Evolutionary conservation across 2,888 invertebrate genomes (phyloP), one percentile per base, ranked within the genome.

Genomic region (Arrhopalites spinosus): DNA sequence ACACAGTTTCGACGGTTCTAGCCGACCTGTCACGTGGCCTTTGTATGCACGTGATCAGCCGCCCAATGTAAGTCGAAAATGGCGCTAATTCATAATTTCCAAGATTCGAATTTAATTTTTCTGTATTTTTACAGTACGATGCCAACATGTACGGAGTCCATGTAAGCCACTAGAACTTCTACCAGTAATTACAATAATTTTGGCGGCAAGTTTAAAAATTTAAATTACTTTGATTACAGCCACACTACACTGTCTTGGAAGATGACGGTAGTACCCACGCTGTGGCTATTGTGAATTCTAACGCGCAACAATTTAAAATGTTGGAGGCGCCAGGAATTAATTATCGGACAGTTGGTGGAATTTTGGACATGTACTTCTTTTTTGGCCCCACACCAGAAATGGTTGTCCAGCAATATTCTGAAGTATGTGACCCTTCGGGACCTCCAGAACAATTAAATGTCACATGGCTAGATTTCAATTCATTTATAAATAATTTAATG

Each of bases 261-360:
- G 87, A 89, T 25, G 88, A 89, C 73, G 90, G 90, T 11, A 89
- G 88, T 43, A 89, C 90, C 76, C 91, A 92, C 84, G 93, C 94
- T 15, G 91, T 93, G 29, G 88, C 93, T 47, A 88, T 94, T 5
- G 87, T 93, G n/a, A 95, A 94, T 85, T 92, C 93, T 83, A 93
- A 95, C 85, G 92, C 93, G 50, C 92, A 93, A 91, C 94, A 95
- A 84, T 88, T 94, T 30, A 89, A 92, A 20, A 85, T 94, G 0
- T 93, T 93, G 83, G 93, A 94, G 1, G 87, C 90, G 0, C 94
- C 94, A 0, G 92, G 91, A 2, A 88, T 96, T 71, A 94, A 94
- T 0, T 95, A 91, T 85, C 88, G 95, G 75, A 88, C 92, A 0
- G 90, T 92, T 56, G 95, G 95, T 15, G 95, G 95, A 0, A 87